Conservation (phyloP, 2,113 vertebrate genomes). For the Brachyistius frenatus region DNA sequence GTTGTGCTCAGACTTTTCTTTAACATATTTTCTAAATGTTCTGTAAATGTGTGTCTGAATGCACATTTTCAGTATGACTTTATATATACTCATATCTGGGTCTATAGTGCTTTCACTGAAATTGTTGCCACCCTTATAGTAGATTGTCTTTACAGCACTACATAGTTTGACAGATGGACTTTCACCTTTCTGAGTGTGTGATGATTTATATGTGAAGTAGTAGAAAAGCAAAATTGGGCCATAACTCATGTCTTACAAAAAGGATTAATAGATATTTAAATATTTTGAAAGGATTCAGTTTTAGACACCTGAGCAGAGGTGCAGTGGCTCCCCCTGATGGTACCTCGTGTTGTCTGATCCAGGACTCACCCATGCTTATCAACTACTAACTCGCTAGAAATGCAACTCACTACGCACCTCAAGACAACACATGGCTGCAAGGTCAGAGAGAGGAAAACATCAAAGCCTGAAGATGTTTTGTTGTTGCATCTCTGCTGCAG, state of each 20-base stretch:
- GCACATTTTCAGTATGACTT: not conserved
- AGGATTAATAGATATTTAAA: accelerated
- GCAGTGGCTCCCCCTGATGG: conserved; percentile 54
- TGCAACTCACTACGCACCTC: conserved; percentile 33
- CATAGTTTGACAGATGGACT: not conserved
- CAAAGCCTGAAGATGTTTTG: not conserved
- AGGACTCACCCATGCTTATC: conserved; percentile 30
- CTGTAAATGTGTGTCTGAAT: not conserved
- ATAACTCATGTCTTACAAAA: not conserved
- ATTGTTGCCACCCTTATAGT: not conserved
- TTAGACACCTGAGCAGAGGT: conserved; percentile 40
- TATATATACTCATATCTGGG: not conserved
- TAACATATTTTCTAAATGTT: conserved; percentile 13
- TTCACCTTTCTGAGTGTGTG: not conserved
- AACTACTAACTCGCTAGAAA: conserved; percentile 51
- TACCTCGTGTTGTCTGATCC: conserved; percentile 22
- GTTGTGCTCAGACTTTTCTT: conserved; percentile 2
- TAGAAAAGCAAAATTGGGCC: not conserved
- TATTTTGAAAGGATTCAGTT: conserved; percentile 26
- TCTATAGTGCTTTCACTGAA: conserved; percentile 6
- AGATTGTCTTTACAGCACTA: not conserved
- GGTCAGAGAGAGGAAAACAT: conserved; percentile 37
- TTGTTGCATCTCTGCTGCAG: not conserved
- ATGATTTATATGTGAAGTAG: not conserved
- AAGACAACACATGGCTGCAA: conserved; percentile 63